A percentile compares a stretch with the other conserved stretches of the same genome.
Conservation (phyloP, 30 jellyfish, hydroid and myxozoan species). For the Aurelia sp. region DNA sequence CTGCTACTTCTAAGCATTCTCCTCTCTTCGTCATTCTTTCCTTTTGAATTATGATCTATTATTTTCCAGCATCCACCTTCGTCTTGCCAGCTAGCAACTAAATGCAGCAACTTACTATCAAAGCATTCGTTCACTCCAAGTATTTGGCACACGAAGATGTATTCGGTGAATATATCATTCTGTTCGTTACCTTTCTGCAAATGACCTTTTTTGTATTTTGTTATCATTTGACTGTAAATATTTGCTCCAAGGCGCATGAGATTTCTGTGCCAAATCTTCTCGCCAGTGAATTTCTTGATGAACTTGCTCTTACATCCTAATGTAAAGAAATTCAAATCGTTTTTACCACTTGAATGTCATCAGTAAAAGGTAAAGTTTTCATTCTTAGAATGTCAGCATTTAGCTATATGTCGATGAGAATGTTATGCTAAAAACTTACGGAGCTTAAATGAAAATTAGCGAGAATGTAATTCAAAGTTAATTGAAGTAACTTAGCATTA, state of each 20-base stretch:
- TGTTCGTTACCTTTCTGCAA: background rate
- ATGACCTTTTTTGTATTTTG: background rate
- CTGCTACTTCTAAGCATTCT: too few relatives aligned
- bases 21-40: too few relatives aligned
- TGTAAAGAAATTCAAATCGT: too few relatives aligned
- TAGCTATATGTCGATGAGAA: too few relatives aligned
- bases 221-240: background rate
- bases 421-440: too few relatives aligned
- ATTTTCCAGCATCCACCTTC: slow-evolving; percentile 28
- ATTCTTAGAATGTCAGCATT: too few relatives aligned
- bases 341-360: too few relatives aligned
- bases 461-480: too few relatives aligned
- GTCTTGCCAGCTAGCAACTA: slow-evolving; percentile 26
- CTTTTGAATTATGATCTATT: background rate
- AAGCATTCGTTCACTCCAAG: slow-evolving; percentile 27
- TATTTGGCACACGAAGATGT: slow-evolving; percentile 20
- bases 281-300: background rate
- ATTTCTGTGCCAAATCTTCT: background rate
- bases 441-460: too few relatives aligned
- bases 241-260: slow-evolving; percentile 9
- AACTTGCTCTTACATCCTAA: too few relatives aligned
- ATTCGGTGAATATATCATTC: slow-evolving; percentile 24
- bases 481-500: too few relatives aligned
- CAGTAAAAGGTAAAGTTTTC: too few relatives aligned
- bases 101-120: slow-evolving; percentile 6